A percentile compares a stretch with the other conserved stretches of the same genome.
Conservation (phyloP, 2,888 invertebrate species). For the Pachliopta kotzebuea region DNA sequence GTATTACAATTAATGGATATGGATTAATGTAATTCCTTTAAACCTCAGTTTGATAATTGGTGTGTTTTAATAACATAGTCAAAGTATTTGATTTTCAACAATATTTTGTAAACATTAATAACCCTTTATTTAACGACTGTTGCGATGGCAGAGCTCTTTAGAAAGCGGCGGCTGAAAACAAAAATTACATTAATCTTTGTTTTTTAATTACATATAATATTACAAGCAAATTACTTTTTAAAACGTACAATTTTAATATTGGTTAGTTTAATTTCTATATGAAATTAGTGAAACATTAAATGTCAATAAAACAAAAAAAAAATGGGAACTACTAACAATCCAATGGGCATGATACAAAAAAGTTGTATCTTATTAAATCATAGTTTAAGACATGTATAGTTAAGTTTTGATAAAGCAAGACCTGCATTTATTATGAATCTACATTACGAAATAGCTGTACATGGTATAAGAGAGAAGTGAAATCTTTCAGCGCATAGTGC, state of each 20-base stretch:
- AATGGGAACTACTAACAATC: not conserved
- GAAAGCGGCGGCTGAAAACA: slow-evolving; percentile 75
- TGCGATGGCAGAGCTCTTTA: slow-evolving; percentile 64
- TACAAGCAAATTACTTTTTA: not conserved
- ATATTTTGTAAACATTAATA: slow-evolving; percentile 50
- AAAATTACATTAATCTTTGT: slow-evolving; percentile 34
- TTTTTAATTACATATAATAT: not conserved
- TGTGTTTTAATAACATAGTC: slow-evolving; percentile 60
- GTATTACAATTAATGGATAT: not conserved
- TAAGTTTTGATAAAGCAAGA: slow-evolving; percentile 9
- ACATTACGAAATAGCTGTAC: not conserved
- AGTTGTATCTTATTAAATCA: not conserved
- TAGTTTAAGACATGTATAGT: not conserved
- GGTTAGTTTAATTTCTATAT: not conserved
- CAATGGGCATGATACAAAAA: not conserved
- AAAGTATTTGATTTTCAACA: slow-evolving; percentile 50
- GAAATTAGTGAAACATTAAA: not conserved
- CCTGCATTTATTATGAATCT: slow-evolving; percentile 26
- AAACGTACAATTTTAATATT: not conserved
- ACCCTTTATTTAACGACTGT: slow-evolving; percentile 50
- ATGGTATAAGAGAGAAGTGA: not conserved
- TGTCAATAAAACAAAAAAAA: not conserved
- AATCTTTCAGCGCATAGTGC: not conserved
- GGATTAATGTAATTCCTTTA: not conserved
- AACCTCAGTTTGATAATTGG: slow-evolving; percentile 28